Evolutionary conservation across 2,888 invertebrate genomes (phyloP).

Genomic region (Leucophenga maculata): DNA sequence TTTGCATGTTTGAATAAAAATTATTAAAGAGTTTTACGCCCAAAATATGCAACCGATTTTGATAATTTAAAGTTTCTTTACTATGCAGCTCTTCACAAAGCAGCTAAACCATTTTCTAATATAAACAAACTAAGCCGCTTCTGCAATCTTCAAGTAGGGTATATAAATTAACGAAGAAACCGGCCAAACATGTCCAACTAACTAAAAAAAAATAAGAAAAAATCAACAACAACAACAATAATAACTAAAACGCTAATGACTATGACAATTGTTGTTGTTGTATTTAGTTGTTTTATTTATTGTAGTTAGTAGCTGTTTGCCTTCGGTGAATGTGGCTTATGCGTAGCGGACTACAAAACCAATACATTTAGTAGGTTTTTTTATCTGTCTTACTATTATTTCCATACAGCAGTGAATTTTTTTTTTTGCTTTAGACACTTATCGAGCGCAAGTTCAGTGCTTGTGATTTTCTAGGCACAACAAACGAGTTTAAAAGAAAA

Average conservation of each 20-base stretch:
- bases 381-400: neutral
- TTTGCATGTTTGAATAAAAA: too few relatives aligned
- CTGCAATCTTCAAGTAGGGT: too few relatives aligned
- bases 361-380: neutral
- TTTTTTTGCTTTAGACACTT: neutral
- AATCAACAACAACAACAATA: constrained; percentile 29
- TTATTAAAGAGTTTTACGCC: too few relatives aligned
- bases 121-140: too few relatives aligned
- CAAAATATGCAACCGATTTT: too few relatives aligned
- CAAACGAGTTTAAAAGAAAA: constrained; percentile 52
- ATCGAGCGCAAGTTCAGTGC: constrained; percentile 60
- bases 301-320: too few relatives aligned
- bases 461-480: constrained; percentile 19
- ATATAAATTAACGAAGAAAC: constrained; percentile 39
- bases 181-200: constrained; percentile 58
- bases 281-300: constrained; percentile 24
- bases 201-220: too few relatives aligned
- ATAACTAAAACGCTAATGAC: neutral
- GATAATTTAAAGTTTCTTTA: too few relatives aligned
- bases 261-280: neutral
- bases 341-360: neutral
- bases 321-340: neutral
- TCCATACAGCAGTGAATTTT: neutral
- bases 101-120: too few relatives aligned
- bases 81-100: too few relatives aligned